Conservation (phyloP, 2,888 invertebrate genomes). For the Ctenicera cuprea region DNA sequence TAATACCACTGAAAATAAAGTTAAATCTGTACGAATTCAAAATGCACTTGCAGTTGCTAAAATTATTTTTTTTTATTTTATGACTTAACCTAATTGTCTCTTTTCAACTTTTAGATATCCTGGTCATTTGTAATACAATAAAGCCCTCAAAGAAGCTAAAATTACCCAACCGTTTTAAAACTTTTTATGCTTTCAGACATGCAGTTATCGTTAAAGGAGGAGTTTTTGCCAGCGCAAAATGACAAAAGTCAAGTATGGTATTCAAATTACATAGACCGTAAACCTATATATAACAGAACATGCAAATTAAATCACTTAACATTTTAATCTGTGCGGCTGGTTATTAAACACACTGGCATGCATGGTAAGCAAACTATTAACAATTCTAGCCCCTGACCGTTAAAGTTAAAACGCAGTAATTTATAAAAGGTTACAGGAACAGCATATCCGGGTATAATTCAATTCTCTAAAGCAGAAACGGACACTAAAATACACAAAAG, state of each 20-base stretch:
- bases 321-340: constrained; percentile 19
- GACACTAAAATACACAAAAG: background rate
- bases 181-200: too few relatives aligned
- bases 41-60: background rate
- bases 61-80: too few relatives aligned
- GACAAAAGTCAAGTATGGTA: background rate
- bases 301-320: constrained; percentile 32
- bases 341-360: constrained; percentile 19
- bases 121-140: too few relatives aligned
- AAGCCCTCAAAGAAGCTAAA: too few relatives aligned
- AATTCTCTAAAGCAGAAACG: constrained; percentile 19
- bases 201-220: background rate
- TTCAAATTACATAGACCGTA: constrained; percentile 13
- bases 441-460: constrained; percentile 16
- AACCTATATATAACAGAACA: constrained; percentile 13
- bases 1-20: background rate
- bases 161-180: too few relatives aligned
- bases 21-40: background rate
- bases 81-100: too few relatives aligned
- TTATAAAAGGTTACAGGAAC: constrained; percentile 9
- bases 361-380: constrained; percentile 28
- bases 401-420: constrained; percentile 17
- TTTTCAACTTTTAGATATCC: too few relatives aligned
- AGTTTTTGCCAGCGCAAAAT: background rate
- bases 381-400: constrained; percentile 22